Evolutionary conservation across 2,888 invertebrate genomes (phyloP), one percentile per base, ranked within the genome.

Genomic region (Lomographa bimaculata): DNA sequence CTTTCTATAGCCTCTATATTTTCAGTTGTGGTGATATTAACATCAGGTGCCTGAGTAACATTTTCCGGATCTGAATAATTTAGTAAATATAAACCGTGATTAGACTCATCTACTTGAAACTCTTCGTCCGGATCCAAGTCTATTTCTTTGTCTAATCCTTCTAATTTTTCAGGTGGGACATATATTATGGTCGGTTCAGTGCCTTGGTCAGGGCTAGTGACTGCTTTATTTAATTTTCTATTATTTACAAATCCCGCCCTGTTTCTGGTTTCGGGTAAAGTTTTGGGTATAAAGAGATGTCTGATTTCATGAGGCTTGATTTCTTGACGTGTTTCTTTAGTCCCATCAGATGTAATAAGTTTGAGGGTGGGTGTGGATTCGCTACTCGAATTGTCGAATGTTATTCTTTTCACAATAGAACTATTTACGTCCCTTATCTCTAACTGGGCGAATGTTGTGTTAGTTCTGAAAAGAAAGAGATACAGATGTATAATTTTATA

Each of bases 71-170:
- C 87, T 2, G 89, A 87, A 68, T 86, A 90, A 56, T 90, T 90
- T 2, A 90, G 74, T 49, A 90, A 64, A 66, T 89, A 90, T 7
- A 90, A 50, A 18, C 90, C 90, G 53, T 90, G 90, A 55, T 89
- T 90, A 0, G 90, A 89, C 64, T 90, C 90, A 46, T 90, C 90
- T 1, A 90, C 90, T 72, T 90, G 90, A 38, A 90, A 89, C 42
- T 85, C 89, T 73, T 90, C 90, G 53, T 90, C 90, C 0, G 89
- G 89, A 48, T 90, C 90, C 52, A 89, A 62, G 39, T 87, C 81
- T 11, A 80, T 60, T 63, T 85, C 89, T 61, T 86, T 85, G 41
- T 89, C 86, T 9, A 79, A 63, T 18, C 79, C 85, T 63, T 89
- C 86, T 46, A 81, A 64, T 44, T 82, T 85, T 53, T 87, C 89